Evolutionary conservation across 2,888 invertebrate species (phyloP), one percentile per base, ranked within the genome.

Genomic region (Agrotis puta): DNA sequence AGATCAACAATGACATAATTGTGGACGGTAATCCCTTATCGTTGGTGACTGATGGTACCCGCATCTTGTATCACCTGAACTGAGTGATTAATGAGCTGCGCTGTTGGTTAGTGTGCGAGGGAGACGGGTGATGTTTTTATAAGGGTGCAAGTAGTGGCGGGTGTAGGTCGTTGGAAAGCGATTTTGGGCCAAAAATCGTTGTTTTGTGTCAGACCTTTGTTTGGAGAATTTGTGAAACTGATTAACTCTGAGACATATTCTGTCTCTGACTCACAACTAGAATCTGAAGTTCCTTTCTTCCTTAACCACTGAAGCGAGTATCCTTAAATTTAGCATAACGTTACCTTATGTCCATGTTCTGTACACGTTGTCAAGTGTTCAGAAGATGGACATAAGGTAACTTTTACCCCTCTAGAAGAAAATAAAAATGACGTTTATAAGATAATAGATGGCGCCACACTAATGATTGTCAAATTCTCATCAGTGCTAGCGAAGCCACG

Each of bases 11-110:
- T 84, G 83, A 85, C 85, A 85, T 89, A 88, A 88, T 89, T 89
- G 87, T 72, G 81, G 72, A 61, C 75, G 73, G 81, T 88, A 89
- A 89, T 88, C 88, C 89, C 82, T 88, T 90, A 90, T 89, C 87
- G 75, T 81, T 77, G 70, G 85, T 90, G 90, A 90, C 80, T 81
- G 89, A 89, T 90, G 90, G 85, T 79, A 76, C 90, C 89, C 90
- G 87, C 90, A 90, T 70, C 85, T 85, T 87, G 87, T 88, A 87
- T 89, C 90, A 90, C 89, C 90, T 90, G 90, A 81, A 84, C 85
- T 61, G 76, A 62, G 85, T 90, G 90, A 90, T 90, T 90, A 88
- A 90, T 88, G 88, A 85, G 72, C 66, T 62, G 58, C 22, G 68
- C 76, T 85, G 86, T 85, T 85, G 78, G 82, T 86, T 81, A 80